These are phyloP conservation scores for Sceloporus tristichus DNA, from an alignment of 2,113 vertebrate species.

Conservation along the genomic window DNA sequence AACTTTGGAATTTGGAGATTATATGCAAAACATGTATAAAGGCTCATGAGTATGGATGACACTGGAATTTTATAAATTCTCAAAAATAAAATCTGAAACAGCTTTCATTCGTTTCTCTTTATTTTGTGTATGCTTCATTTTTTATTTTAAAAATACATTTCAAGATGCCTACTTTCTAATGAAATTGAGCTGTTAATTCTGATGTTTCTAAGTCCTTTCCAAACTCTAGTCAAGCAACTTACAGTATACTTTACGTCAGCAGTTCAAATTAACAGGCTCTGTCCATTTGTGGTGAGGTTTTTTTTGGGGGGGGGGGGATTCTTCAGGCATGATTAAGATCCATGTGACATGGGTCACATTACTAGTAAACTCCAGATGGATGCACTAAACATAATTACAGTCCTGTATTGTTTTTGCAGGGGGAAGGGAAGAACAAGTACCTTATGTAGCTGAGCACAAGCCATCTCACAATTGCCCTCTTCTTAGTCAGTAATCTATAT, in stretches of 20 bases:
- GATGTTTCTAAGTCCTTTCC: not conserved
- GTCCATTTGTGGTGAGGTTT: not conserved
- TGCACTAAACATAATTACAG: not conserved
- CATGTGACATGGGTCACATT: not conserved
- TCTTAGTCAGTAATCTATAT: not conserved
- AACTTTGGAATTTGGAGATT: conserved; percentile 91
- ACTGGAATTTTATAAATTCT: conserved; percentile 98
- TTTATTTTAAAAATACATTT: not conserved
- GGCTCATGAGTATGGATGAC: conserved; percentile 89
- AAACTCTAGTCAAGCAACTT: not conserved
- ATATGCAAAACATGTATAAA: conserved; percentile 92
- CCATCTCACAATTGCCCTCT: not conserved
- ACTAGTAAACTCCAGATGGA: not conserved
- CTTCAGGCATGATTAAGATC: conserved; percentile 24
- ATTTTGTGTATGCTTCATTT: conserved; percentile 32
- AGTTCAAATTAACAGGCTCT: not conserved
- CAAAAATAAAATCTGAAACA: conserved; percentile 87
- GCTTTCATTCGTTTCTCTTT: conserved; percentile 49
- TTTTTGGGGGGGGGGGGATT: not conserved
- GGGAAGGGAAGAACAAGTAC: not conserved
- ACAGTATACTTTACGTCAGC: not conserved
- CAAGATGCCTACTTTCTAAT: not conserved
- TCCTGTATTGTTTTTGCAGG: not conserved
- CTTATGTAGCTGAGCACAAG: not conserved
- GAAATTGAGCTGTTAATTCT: not conserved